phyloP scores from a whole-genome alignment of 2,888 invertebrate genomes.

The Heliconius sara region DNA sequence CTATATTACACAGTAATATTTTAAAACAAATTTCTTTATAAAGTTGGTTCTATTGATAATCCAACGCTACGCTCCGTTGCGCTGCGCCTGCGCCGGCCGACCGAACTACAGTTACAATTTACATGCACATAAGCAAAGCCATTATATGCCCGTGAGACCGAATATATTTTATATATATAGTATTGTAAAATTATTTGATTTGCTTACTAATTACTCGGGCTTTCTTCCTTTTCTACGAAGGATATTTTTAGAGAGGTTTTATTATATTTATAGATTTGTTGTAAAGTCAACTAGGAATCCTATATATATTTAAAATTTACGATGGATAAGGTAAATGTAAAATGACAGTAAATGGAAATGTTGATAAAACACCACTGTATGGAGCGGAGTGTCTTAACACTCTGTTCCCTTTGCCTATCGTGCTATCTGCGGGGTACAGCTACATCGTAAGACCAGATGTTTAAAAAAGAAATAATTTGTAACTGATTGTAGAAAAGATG shows the following conservation, averaged over 20 bases:
- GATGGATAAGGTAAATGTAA: neutral
- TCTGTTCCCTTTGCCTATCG: no score
- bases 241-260: neutral
- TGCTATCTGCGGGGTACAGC: no score
- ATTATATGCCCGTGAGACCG: slow-evolving; percentile 11
- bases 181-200: neutral
- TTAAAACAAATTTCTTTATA: neutral
- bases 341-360: neutral
- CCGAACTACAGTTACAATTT: slow-evolving; percentile 29
- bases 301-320: neutral
- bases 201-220: slow-evolving; percentile 22
- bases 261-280: neutral
- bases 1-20: neutral
- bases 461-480: no score
- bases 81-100: slow-evolving; percentile 13
- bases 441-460: no score
- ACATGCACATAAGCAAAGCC: neutral
- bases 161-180: neutral
- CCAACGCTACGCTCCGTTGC: slow-evolving; percentile 23
- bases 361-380: no score
- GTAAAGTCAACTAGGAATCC: neutral
- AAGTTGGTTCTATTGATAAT: neutral
- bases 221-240: neutral
- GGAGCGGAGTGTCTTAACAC: no score
- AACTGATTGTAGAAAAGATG: no score